Conservation (phyloP, 2,888 invertebrate genomes). For the Sarcophaga caerulescens region DNA sequence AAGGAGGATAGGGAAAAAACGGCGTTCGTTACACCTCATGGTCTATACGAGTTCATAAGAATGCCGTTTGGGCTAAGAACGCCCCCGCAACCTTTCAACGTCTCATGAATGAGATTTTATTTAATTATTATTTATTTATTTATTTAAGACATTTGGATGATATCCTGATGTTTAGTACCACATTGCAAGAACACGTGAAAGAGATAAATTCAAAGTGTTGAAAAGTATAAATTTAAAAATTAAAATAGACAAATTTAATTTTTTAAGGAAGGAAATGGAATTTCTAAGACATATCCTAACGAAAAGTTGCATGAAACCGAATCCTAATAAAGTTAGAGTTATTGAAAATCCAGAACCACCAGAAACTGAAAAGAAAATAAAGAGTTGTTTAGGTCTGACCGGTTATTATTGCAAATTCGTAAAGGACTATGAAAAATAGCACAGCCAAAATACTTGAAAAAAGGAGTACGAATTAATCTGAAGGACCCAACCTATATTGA, state of each 20-base stretch:
- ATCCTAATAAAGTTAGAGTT: conserved; percentile 29
- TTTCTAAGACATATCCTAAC: conserved; percentile 38
- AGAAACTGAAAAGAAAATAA: conserved; percentile 44
- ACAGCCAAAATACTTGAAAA: conserved; percentile 34
- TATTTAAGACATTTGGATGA: too few species aligned
- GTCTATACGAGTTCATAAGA: conserved; percentile 33
- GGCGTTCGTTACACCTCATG: conserved; percentile 37
- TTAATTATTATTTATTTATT: too few species aligned
- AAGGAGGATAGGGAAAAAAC: conserved; percentile 32
- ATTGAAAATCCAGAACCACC: conserved; percentile 26
- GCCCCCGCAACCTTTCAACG: conserved; percentile 33
- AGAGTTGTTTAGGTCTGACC: conserved; percentile 47
- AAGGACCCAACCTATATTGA: conserved; percentile 25
- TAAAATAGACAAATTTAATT: conserved; percentile 34
- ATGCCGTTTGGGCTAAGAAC: conserved; percentile 51
- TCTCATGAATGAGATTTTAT: conserved; percentile 36
- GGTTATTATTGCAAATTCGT: conserved; percentile 36
- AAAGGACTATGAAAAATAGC: conserved; percentile 35
- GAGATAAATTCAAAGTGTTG: conserved; percentile 12
- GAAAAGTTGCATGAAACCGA: conserved; percentile 31
- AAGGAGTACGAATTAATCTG: background rate
- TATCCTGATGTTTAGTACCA: conserved; percentile 32
- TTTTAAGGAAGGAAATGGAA: conserved; percentile 19
- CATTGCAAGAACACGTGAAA: conserved; percentile 21
- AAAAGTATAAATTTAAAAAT: conserved; percentile 25